phyloP scores from a whole-genome alignment of 2,113 vertebrate genomes.

The Cacatua alba region DNA sequence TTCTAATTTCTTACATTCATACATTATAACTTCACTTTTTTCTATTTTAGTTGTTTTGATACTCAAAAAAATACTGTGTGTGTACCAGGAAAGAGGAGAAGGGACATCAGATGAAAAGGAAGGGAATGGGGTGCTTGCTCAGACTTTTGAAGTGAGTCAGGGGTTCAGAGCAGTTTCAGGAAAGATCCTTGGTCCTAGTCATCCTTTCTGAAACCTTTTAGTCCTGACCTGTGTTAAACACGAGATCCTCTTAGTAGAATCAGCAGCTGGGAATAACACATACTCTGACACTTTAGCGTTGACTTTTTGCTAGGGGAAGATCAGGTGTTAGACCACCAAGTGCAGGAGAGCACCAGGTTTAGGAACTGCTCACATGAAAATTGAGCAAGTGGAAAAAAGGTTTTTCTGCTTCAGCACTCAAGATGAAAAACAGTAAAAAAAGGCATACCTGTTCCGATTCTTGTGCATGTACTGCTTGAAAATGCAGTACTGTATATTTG shows the following conservation, averaged over 20 bases:
- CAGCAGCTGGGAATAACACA: background rate
- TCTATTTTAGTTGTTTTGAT: background rate
- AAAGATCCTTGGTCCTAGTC: background rate
- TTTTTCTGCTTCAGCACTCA: background rate
- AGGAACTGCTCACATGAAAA: background rate
- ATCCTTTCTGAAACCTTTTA: background rate
- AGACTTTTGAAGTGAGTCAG: background rate
- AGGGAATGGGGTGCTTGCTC: background rate
- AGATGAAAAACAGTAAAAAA: background rate
- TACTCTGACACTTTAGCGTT: background rate
- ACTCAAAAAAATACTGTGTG: background rate
- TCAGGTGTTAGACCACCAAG: background rate
- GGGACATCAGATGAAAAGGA: background rate
- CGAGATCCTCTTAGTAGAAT: background rate
- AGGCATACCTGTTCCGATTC: background rate
- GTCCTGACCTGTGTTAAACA: background rate
- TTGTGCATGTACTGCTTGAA: background rate
- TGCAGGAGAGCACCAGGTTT: background rate
- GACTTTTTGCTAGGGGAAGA: background rate
- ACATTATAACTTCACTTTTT: background rate
- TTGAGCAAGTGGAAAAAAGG: background rate
- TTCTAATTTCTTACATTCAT: background rate
- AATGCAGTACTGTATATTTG: background rate
- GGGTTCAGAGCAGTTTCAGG: background rate
- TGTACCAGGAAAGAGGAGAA: background rate